These are phyloP conservation scores for Lithobates pipiens DNA, from an alignment of 2,797 vertebrate species.

Conservation along the genomic window DNA sequence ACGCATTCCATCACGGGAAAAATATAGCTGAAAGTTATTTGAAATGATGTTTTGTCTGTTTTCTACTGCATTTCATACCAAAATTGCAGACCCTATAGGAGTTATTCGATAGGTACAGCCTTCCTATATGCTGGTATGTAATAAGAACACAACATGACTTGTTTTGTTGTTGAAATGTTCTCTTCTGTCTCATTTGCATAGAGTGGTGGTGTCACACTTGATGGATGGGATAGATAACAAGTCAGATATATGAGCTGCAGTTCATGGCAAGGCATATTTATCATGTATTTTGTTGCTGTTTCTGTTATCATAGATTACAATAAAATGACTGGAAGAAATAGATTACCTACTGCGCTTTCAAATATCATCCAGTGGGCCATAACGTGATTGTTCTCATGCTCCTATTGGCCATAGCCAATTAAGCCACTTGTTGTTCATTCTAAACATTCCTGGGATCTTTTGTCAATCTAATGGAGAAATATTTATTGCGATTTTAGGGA, in stretches of 20 bases:
- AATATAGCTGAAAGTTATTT: neutral
- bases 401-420: neutral
- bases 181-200: neutral
- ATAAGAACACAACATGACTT: neutral
- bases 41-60: neutral
- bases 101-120: neutral
- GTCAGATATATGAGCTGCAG: neutral
- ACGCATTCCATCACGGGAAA: slow-evolving; percentile 14
- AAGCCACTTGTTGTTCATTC: neutral
- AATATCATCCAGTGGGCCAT: neutral
- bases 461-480: no score
- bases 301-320: slow-evolving; percentile 38
- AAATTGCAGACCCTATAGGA: neutral
- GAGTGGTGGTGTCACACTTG: neutral
- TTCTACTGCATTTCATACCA: neutral
- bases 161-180: neutral
- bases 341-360: neutral
- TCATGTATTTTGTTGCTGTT: slow-evolving; percentile 3
- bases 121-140: neutral
- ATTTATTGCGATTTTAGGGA: no score
- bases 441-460: no score
- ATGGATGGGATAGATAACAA: slow-evolving; percentile 1
- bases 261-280: neutral
- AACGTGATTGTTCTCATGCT: neutral
- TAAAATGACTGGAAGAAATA: neutral